Percentiles rank a stretch among this genome's conserved stretches.
These are phyloP conservation scores for Apodemia mormo DNA, from an alignment of 2,888 invertebrate genomes.

Conservation along the genomic window DNA sequence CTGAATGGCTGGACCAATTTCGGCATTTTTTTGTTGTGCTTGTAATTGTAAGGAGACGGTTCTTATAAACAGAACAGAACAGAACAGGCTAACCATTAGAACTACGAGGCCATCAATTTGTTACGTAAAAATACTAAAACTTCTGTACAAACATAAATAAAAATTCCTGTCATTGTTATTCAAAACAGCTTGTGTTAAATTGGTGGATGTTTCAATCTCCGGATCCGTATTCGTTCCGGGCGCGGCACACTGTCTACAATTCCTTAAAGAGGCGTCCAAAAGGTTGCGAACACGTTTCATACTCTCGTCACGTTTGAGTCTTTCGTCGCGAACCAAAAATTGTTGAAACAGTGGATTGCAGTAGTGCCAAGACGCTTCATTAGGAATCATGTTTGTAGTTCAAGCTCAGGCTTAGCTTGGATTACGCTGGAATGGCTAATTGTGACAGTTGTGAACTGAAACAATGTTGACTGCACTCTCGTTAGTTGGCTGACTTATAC, in stretches of 20 bases:
- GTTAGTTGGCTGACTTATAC: neutral
- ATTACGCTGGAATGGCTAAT: slow-evolving; percentile 15
- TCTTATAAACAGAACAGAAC: no score
- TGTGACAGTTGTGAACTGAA: slow-evolving; percentile 2
- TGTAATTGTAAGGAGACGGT: no score
- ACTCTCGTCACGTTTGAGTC: slow-evolving; percentile 22
- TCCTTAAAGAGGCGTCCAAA: slow-evolving; percentile 14
- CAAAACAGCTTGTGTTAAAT: neutral
- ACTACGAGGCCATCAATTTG: no score
- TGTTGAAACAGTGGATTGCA: slow-evolving; percentile 43
- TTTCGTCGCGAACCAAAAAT: slow-evolving; percentile 50
- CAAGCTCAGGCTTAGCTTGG: neutral
- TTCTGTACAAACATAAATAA: no score
- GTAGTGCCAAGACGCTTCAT: slow-evolving; percentile 57
- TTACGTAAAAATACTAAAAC: no score
- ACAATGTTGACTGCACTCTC: neutral
- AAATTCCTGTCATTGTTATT: neutral
- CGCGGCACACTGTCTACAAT: slow-evolving; percentile 6
- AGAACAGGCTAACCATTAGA: no score
- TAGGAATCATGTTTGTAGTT: slow-evolving; percentile 37
- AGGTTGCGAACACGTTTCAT: neutral
- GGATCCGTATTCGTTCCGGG: slow-evolving; percentile 10
- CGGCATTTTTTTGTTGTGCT: no score
- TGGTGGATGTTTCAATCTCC: slow-evolving; percentile 5
- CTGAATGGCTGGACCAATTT: no score